Conservation (phyloP, 2,888 invertebrate genomes). For the Drosophila mulleri region DNA sequence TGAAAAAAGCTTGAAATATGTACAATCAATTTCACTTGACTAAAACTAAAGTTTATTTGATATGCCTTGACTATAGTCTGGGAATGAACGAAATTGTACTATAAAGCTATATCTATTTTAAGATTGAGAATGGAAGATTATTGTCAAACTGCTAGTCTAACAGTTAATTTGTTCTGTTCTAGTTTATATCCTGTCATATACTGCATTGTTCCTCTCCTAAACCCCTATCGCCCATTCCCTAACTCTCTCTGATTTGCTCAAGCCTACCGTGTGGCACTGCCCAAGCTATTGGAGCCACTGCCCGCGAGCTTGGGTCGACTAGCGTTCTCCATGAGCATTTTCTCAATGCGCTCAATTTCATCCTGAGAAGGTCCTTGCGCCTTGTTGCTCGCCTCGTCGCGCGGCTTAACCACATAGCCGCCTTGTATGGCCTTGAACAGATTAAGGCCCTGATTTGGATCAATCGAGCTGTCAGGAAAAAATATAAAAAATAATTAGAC, state of each 20-base stretch:
- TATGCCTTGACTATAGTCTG: not conserved
- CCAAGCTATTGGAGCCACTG: constrained; percentile 86
- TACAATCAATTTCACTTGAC: constrained; percentile 17
- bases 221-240: not conserved
- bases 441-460: constrained; percentile 85
- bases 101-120: not conserved
- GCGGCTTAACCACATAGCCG: constrained; percentile 87
- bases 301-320: constrained; percentile 83
- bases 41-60: constrained; percentile 56
- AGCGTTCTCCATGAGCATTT: constrained; percentile 85
- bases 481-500: constrained; percentile 1
- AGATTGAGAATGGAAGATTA: not conserved
- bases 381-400: constrained; percentile 89
- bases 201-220: not conserved
- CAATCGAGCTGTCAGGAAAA: constrained; percentile 82
- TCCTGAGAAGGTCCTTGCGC: constrained; percentile 88
- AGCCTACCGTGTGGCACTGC: constrained; percentile 85
- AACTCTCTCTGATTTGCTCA: not conserved
- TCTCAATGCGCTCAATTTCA: constrained; percentile 87
- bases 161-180: not conserved
- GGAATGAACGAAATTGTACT: not conserved
- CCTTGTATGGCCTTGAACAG: constrained; percentile 86
- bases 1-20: constrained; percentile 50
- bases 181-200: not conserved
- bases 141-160: not conserved